Evolutionary conservation across 2,797 vertebrate species (phyloP), one percentile per base, ranked within the genome.

Genomic region (Anomalospiza imberbis): DNA sequence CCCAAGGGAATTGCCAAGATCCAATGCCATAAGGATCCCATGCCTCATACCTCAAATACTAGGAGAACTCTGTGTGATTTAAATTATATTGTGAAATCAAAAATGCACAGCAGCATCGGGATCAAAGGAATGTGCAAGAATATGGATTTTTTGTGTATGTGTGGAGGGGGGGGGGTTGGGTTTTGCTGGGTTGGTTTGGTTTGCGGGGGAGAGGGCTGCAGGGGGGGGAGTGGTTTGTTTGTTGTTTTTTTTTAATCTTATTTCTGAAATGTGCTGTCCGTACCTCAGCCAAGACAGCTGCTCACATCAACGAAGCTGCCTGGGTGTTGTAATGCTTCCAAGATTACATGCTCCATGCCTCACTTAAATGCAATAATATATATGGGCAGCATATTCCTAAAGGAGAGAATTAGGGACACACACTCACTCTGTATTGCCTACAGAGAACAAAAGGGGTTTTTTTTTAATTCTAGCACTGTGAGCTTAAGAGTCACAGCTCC

Each of bases 401-500:
- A 78, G n/a, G 31, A 88, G 31, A n/a, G 18, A 82, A 76, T 63
- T 47, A 68, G 11, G 16, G 18, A 68, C 7, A 61, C 11, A 50
- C 22, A 34, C 8, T 44, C 26, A 31, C 2, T 29, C 16, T 44
- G 4, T 29, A 45, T 17, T 63, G 36, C 14, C 57, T 57, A 25
- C 0, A 1, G 17, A 94, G 18, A 92, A 24, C 1, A 2, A 54
- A 25, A 19, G 19, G 8, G 6, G 34, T 2, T 3, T 29, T 13
- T 44, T 51, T 47, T 44, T 29, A 3, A 47, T 58, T 92, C 31
- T 45, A 74, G 20, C 24, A 16, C 16, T 36, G 5, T 54, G 12
- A 90, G 3, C 16, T 78, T 66, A 70, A 78, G 40, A 72, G 28
- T 76, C 42, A n/a, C 8, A 19, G 40, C 12, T 77, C 42, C 40